phyloP scores from a whole-genome alignment of 2,113 vertebrate genomes.

The Ctenomys sociabilis region DNA sequence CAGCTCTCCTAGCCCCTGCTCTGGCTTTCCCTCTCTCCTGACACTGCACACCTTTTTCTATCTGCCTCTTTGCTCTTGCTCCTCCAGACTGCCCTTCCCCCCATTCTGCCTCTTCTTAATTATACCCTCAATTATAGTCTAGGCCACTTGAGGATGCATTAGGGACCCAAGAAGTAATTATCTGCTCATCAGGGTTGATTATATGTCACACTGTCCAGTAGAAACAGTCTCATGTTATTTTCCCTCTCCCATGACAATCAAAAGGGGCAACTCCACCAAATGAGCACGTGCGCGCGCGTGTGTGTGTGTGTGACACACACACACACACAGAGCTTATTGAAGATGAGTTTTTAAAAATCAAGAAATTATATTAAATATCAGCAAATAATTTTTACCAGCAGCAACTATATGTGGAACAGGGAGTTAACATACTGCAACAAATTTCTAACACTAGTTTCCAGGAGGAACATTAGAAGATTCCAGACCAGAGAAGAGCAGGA shows the following conservation, averaged over 20 bases:
- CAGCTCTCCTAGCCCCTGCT: neutral
- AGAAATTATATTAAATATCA: neutral
- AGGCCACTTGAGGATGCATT: neutral
- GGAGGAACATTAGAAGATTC: neutral
- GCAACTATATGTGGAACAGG: neutral
- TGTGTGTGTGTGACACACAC: no score
- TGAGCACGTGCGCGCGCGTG: neutral
- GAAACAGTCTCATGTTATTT: neutral
- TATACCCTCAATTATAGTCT: neutral
- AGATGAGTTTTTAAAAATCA: neutral
- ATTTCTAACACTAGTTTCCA: neutral
- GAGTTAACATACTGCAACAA: neutral
- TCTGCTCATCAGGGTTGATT: neutral
- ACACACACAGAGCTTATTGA: neutral
- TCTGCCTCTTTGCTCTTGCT: neutral
- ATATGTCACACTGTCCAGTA: neutral
- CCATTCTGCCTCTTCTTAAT: neutral
- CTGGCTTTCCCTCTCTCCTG: neutral
- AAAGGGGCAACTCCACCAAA: neutral
- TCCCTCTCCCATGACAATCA: neutral
- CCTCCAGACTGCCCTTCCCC: neutral
- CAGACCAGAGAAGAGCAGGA: neutral
- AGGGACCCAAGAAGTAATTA: neutral
- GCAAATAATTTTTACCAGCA: neutral
- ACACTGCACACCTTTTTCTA: neutral